phyloP scores from a whole-genome alignment of 2,888 invertebrate genomes.

The Catocala fraxini region DNA sequence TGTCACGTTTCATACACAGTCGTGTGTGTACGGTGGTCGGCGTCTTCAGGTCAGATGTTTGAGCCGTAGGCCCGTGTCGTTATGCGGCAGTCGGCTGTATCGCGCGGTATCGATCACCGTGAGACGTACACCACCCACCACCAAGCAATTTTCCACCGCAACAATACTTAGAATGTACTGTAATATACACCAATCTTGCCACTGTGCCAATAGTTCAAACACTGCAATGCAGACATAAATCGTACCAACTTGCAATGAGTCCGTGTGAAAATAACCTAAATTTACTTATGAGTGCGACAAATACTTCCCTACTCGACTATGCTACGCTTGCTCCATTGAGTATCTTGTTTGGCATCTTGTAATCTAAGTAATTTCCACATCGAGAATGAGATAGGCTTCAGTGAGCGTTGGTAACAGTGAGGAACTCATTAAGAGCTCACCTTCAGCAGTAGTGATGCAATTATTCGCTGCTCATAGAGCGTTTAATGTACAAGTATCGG shows the following conservation, averaged over 20 bases:
- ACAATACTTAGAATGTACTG: background rate
- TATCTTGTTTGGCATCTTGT: background rate
- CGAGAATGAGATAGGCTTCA: slow-evolving; percentile 1
- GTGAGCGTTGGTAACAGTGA: slow-evolving; percentile 4
- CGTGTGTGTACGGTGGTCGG: background rate
- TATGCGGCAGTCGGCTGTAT: slow-evolving; percentile 23
- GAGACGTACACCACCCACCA: slow-evolving; percentile 25
- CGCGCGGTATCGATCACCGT: slow-evolving; percentile 38
- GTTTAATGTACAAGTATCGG: slow-evolving; percentile 10
- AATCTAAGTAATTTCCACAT: slow-evolving; percentile 6
- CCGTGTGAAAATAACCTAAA: too few relatives aligned
- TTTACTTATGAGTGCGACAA: too few relatives aligned
- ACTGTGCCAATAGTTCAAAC: slow-evolving; percentile 2
- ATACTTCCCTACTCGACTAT: too few relatives aligned
- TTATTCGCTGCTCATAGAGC: slow-evolving; percentile 11
- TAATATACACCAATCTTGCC: background rate
- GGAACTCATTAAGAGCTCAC: slow-evolving; percentile 18
- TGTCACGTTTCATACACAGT: background rate
- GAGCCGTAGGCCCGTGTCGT: slow-evolving; percentile 11
- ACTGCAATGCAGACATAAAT: slow-evolving; percentile 11
- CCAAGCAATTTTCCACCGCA: background rate
- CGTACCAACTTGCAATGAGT: too few relatives aligned
- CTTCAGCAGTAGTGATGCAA: slow-evolving; percentile 18
- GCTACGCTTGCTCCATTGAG: too few relatives aligned
- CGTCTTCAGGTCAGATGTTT: background rate